These are phyloP conservation scores for Eupleurogrammus muticus DNA, from an alignment of 2,797 vertebrate species.

Conservation along the genomic window DNA sequence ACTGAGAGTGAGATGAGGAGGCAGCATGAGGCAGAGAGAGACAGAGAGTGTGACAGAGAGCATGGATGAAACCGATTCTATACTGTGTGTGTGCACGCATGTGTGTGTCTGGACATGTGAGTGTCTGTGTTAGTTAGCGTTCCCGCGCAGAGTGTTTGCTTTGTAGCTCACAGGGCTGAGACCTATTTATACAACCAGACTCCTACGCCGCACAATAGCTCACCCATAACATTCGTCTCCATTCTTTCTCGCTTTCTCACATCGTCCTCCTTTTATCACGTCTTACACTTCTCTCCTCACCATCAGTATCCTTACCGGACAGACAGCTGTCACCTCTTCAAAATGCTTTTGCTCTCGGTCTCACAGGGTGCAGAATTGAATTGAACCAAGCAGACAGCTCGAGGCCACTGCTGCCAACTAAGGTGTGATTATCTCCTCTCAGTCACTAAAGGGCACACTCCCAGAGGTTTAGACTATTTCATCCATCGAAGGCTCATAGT, in stretches of 20 bases:
- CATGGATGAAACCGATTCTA: conserved; percentile 38
- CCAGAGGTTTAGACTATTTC: neutral
- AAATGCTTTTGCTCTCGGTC: conserved; percentile 23
- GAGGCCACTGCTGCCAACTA: conserved; percentile 34
- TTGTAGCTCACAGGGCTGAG: conserved; percentile 47
- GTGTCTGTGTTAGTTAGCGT: conserved; percentile 54
- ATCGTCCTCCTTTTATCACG: conserved; percentile 6
- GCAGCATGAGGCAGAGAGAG: neutral
- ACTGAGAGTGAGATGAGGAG: conserved; percentile 35
- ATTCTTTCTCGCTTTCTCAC: conserved; percentile 13
- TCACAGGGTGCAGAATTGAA: neutral
- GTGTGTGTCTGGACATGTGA: conserved; percentile 63
- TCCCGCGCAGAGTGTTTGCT: conserved; percentile 32
- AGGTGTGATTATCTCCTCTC: conserved; percentile 11
- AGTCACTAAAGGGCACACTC: conserved; percentile 7
- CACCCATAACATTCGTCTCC: conserved; percentile 45
- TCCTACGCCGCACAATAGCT: conserved; percentile 41
- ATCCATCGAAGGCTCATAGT: neutral
- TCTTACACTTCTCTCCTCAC: conserved; percentile 18
- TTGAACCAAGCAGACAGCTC: conserved; percentile 39
- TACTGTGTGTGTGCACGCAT: conserved; percentile 42
- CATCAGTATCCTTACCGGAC: neutral
- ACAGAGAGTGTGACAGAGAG: conserved; percentile 39
- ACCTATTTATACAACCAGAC: conserved; percentile 56
- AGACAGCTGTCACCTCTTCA: conserved; percentile 27